Evolutionary conservation across 1,140 invertebrate genomes (phyloP).

Genomic region (Cyclargus thomasi): DNA sequence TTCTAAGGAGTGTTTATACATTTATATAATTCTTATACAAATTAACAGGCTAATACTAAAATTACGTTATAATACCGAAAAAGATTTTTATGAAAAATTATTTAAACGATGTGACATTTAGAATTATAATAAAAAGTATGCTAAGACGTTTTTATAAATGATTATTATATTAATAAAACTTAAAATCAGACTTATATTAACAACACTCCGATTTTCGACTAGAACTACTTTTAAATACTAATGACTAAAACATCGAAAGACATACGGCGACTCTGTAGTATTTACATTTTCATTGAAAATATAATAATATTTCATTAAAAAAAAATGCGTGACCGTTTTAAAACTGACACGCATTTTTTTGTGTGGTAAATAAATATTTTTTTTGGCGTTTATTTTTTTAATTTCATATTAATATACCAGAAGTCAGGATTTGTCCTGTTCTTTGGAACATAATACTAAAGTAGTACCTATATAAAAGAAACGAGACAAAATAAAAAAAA

Average conservation of each 20-base stretch:
- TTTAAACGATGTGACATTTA: background rate
- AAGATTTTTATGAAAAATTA: background rate
- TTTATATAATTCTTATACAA: slow-evolving; percentile 16
- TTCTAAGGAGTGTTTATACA: slow-evolving; percentile 45
- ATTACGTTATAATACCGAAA: background rate
- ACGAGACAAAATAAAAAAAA: too few relatives aligned
- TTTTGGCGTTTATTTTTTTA: too few relatives aligned
- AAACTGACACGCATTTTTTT: too few relatives aligned
- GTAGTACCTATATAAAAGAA: too few relatives aligned
- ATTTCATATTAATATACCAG: too few relatives aligned
- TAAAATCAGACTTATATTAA: background rate
- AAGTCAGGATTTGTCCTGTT: too few relatives aligned
- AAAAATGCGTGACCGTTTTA: too few relatives aligned
- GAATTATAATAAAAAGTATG: background rate
- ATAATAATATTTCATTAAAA: too few relatives aligned
- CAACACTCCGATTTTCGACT: slow-evolving; percentile 1
- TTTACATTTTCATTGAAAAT: too few relatives aligned
- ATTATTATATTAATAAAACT: slow-evolving; percentile 7
- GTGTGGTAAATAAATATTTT: too few relatives aligned
- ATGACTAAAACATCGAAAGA: background rate
- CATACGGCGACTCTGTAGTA: too few relatives aligned
- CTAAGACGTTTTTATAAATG: background rate
- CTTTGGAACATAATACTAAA: too few relatives aligned
- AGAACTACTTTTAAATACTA: background rate
- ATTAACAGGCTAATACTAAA: background rate